Percentiles rank a stretch among this genome's conserved stretches.
These are phyloP conservation scores for Noctuana brunneofusca DNA, from an alignment of 2,888 invertebrate species.

Conservation along the genomic window DNA sequence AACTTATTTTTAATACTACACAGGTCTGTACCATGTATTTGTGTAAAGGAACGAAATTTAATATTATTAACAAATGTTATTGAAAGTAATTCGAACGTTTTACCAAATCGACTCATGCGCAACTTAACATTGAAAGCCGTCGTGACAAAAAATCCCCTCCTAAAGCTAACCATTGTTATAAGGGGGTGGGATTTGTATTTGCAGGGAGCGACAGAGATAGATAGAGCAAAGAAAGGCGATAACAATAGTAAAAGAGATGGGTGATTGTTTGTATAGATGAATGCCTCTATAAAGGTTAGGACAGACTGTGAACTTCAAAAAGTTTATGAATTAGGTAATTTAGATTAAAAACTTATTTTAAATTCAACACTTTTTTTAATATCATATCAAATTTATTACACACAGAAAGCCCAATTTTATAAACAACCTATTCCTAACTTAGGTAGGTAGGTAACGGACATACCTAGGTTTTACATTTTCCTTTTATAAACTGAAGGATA, in stretches of 20 bases:
- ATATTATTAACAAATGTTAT: not conserved
- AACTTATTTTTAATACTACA: no score
- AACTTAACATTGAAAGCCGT: constrained; percentile 43
- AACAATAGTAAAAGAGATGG: constrained; percentile 43
- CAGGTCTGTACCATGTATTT: no score
- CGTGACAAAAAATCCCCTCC: constrained; percentile 26
- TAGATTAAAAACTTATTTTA: no score
- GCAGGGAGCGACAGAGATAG: constrained; percentile 45
- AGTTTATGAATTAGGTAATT: no score
- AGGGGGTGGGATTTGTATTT: constrained; percentile 51
- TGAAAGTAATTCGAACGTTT: not conserved
- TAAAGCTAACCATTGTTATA: constrained; percentile 32
- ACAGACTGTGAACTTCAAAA: constrained; percentile 25
- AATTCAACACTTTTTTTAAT: no score
- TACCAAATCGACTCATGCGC: constrained; percentile 49
- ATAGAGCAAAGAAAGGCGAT: not conserved
- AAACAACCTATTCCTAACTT: no score
- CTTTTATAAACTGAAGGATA: no score
- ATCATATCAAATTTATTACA: no score
- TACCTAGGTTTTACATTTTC: no score
- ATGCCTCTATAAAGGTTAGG: constrained; percentile 37
- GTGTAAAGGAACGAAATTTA: no score
- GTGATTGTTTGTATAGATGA: constrained; percentile 34
- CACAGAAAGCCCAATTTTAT: no score
- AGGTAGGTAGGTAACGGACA: no score